Evolutionary conservation across 92 coral and sea anemone genomes (phyloP), one percentile per base, ranked within the genome.

Genomic region (Nematostella vectensis): DNA sequence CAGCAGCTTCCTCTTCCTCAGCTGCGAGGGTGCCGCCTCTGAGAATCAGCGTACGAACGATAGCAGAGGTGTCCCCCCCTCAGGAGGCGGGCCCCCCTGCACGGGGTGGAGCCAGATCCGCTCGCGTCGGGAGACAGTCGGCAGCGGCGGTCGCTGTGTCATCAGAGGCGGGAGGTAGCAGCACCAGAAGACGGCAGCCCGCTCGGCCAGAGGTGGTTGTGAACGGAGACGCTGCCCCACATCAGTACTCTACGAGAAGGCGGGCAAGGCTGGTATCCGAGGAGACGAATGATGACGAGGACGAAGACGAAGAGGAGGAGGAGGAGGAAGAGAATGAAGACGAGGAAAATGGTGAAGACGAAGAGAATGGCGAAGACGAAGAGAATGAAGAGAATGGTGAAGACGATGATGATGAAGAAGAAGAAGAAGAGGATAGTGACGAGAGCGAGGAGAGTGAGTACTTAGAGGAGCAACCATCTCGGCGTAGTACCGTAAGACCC

Each of bases 201-300:
- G 29, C 75, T 1, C 53, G 70, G 36, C 45, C 64, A 8, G 72
- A 70, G 39, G 36, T 54, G 12, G n/a, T 70, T 53, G 82, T 67
- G 15, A 69, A 72, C 27, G 62, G 73, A 26, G 69, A 70, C 18
- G 83, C 82, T 30, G 44, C 68, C 29, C 54, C 78, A 0, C 57
- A 78, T 56, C 83, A 95, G 42, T 91, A 91, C 54, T 83, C 96
- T 11, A 91, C 98, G n/a, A 80, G 98, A 38, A 70, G 88, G 40
- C 83, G 87, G 40, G 63, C 77, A 22, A 67, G 67, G 59, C 65
- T 50, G 53, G 22, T 24, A 61, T 67, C 61, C 65, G 94, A 51
- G 49, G 71, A 54, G 48, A 80, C 69, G 28, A 75, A 33, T 33
- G 78, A 27, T 49, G 76, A 2, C 1, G 79, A 61, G 18, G 55